phyloP scores from a whole-genome alignment of 2,113 vertebrate species.

The Gorsachius goisagi region DNA sequence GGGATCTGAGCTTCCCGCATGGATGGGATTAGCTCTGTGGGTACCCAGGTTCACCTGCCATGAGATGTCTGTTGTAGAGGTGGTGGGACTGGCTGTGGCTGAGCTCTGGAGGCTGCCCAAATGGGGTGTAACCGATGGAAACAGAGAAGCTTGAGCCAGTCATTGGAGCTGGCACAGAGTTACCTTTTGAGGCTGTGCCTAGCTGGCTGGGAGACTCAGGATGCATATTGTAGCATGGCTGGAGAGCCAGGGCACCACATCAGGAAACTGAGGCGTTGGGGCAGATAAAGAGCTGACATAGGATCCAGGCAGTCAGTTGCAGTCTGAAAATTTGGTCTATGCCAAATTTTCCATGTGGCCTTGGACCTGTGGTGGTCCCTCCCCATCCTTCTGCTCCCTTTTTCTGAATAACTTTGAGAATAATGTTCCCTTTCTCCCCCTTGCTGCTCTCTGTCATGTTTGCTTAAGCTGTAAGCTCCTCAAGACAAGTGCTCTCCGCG shows the following conservation, averaged over 20 bases:
- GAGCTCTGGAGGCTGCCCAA: not conserved
- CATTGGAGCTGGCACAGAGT: not conserved
- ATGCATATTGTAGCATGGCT: not conserved
- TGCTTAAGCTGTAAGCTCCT: not conserved
- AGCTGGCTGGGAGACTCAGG: not conserved
- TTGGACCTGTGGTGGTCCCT: not conserved
- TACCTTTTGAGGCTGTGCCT: not conserved
- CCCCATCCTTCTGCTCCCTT: not conserved
- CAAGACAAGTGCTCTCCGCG: not conserved
- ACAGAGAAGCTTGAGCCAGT: not conserved
- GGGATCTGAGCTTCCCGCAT: not conserved
- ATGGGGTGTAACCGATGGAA: not conserved
- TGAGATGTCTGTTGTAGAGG: not conserved
- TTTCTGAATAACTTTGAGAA: not conserved
- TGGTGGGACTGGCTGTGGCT: not conserved
- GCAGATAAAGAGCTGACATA: not conserved
- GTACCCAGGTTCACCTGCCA: not conserved
- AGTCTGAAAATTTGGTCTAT: not conserved
- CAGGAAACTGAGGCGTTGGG: not conserved
- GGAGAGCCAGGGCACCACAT: not conserved
- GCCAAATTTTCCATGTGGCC: not conserved
- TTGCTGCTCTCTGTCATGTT: not conserved
- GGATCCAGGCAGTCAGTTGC: not conserved
- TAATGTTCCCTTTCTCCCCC: not conserved
- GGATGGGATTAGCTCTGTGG: conserved; percentile 17